Percentiles rank a stretch among this genome's conserved stretches.
Evolutionary conservation across 2,888 invertebrate species (phyloP).

Genomic region (Lysandra coridon): DNA sequence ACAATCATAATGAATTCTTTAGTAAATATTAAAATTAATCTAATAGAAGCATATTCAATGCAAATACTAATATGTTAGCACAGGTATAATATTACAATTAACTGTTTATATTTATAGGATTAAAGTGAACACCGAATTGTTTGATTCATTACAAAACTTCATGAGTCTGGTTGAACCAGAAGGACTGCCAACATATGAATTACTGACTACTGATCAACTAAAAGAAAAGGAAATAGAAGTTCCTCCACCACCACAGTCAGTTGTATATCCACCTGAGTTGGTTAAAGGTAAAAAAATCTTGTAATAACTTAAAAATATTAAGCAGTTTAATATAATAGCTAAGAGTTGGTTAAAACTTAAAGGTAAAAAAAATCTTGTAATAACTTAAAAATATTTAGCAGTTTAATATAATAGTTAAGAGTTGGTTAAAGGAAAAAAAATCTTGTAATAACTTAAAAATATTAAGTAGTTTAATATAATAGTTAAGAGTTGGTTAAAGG

Average conservation of each 20-base stretch:
- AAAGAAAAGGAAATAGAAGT: slow-evolving; percentile 57
- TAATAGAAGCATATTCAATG: no score
- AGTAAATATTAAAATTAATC: no score
- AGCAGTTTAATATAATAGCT: background rate
- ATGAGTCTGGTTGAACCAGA: slow-evolving; percentile 63
- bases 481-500: no score
- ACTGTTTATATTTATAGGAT: slow-evolving; percentile 52
- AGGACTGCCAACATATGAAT: slow-evolving; percentile 52
- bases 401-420: no score
- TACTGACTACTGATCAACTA: slow-evolving; percentile 57
- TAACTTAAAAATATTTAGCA: no score
- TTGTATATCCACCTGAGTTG: slow-evolving; percentile 64
- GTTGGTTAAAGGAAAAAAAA: background rate
- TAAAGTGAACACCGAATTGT: slow-evolving; percentile 62
- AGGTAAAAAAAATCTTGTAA: no score
- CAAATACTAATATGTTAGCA: background rate
- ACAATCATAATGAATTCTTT: no score
- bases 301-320: background rate
- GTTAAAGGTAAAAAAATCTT: slow-evolving; percentile 55
- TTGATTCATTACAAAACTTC: slow-evolving; percentile 61
- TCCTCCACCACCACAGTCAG: slow-evolving; percentile 61
- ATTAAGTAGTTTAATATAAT: background rate
- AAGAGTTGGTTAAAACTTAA: no score
- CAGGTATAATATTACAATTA: background rate
- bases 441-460: background rate